These are phyloP conservation scores for Drosophila nr. perissopoda DNA, from an alignment of 2,888 invertebrate genomes.

Conservation along the genomic window DNA sequence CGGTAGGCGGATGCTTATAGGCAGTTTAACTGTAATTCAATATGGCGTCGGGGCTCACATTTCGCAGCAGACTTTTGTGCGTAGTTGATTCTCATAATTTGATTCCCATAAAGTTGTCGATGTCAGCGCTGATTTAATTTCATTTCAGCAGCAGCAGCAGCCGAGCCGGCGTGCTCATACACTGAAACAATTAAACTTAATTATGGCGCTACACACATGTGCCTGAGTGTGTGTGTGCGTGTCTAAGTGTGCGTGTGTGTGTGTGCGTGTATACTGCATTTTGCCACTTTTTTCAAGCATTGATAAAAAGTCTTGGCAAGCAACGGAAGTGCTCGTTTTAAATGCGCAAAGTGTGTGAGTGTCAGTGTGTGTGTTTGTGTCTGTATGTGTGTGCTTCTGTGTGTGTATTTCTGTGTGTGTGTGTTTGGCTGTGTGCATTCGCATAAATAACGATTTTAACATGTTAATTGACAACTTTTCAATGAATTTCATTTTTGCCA, in stretches of 20 bases:
- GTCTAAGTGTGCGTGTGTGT: no score
- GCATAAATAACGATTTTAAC: conserved; percentile 61
- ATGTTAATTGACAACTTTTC: conserved; percentile 76
- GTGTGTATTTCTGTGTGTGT: not conserved
- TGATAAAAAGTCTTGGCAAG: conserved; percentile 64
- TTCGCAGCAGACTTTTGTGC: conserved; percentile 66
- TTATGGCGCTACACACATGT: conserved; percentile 44
- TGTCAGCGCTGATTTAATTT: conserved; percentile 78
- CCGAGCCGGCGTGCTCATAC: conserved; percentile 33
- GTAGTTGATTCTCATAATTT: conserved; percentile 57
- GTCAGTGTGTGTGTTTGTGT: not conserved
- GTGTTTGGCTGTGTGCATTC: conserved; percentile 16
- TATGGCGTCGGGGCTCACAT: conserved; percentile 57
- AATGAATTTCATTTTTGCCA: conserved; percentile 62
- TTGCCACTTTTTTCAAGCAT: conserved; percentile 53
- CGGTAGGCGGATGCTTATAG: conserved; percentile 55
- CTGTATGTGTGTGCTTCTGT: not conserved
- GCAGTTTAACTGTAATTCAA: conserved; percentile 77
- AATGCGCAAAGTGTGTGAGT: conserved; percentile 19
- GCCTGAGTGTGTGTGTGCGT: conserved; percentile 3
- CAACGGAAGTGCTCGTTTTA: conserved; percentile 49
- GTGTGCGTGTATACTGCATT: conserved; percentile 31
- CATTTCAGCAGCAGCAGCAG: conserved; percentile 57
- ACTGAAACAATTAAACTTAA: conserved; percentile 80
- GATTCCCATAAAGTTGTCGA: conserved; percentile 78